Percentiles rank a stretch among this genome's conserved stretches.
These are phyloP conservation scores for Monodelphis domestica DNA, from an alignment of 2,797 vertebrate species.

Conservation along the genomic window DNA sequence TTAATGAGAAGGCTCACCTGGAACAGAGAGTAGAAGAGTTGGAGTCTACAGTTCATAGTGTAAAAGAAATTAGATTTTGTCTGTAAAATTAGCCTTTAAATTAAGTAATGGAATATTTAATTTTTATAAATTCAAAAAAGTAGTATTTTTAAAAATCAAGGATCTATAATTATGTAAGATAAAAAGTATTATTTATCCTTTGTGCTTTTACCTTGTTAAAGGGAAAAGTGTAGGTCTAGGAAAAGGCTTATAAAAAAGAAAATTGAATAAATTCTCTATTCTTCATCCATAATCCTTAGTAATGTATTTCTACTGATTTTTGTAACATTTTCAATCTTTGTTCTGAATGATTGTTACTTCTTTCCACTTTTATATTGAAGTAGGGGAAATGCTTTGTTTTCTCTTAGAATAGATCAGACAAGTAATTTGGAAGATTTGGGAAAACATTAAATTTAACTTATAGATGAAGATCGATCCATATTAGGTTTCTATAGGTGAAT, in stretches of 20 bases:
- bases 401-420: neutral
- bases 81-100: constrained; percentile 35
- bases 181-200: constrained; percentile 13
- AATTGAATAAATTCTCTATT: neutral
- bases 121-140: constrained; percentile 34
- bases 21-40: constrained; percentile 89
- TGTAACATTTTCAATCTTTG: constrained; percentile 21
- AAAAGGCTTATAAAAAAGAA: neutral
- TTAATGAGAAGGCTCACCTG: constrained; percentile 88
- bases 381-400: constrained; percentile 24
- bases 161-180: neutral
- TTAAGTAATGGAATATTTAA: neutral
- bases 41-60: constrained; percentile 84
- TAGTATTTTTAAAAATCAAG: constrained; percentile 36
- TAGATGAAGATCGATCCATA: constrained; percentile 15
- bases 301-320: constrained; percentile 30
- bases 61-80: constrained; percentile 75
- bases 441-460: constrained; percentile 50
- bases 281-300: neutral
- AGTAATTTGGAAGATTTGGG: constrained; percentile 41
- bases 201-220: neutral
- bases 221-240: constrained; percentile 1
- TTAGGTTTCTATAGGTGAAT: constrained; percentile 41
- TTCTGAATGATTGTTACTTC: constrained; percentile 26
- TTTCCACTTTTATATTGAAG: neutral